Percentiles rank a stretch among this genome's conserved stretches.
Conservation (phyloP, 2,113 vertebrate species). For the Varanus salvator region DNA sequence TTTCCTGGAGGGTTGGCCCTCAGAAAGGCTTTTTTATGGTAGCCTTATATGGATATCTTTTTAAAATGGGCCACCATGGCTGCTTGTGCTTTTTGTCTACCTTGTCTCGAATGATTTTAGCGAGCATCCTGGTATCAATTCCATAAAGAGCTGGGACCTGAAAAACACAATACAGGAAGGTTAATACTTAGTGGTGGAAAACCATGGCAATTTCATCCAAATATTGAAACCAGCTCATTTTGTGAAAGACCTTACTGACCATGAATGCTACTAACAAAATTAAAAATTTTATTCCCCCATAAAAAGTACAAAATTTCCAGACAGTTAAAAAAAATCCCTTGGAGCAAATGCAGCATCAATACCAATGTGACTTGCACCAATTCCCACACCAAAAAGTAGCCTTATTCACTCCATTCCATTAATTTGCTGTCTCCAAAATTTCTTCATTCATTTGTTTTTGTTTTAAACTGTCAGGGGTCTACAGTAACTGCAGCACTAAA, state of each 20-base stretch:
- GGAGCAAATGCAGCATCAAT: no score
- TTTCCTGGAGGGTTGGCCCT: not conserved
- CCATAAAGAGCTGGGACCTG: conserved; percentile 94
- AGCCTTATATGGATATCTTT: not conserved
- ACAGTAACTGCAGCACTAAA: no score
- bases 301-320: no score
- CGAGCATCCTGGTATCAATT: conserved; percentile 94
- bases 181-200: conserved; percentile 40
- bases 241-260: not conserved
- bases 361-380: no score
- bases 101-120: conserved; percentile 93
- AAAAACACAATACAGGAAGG: conserved; percentile 29
- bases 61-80: not conserved
- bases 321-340: no score
- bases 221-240: conserved; percentile 1
- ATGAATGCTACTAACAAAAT: not conserved
- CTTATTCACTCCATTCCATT: no score
- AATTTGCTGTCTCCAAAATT: no score
- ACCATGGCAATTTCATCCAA: conserved; percentile 11
- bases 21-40: not conserved
- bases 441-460: no score
- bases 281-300: not conserved
- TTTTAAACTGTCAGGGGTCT: no score
- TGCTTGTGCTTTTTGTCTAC: conserved; percentile 64
- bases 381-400: no score